phyloP scores from a whole-genome alignment of 2,797 vertebrate species.

The Myotis pilosus region DNA sequence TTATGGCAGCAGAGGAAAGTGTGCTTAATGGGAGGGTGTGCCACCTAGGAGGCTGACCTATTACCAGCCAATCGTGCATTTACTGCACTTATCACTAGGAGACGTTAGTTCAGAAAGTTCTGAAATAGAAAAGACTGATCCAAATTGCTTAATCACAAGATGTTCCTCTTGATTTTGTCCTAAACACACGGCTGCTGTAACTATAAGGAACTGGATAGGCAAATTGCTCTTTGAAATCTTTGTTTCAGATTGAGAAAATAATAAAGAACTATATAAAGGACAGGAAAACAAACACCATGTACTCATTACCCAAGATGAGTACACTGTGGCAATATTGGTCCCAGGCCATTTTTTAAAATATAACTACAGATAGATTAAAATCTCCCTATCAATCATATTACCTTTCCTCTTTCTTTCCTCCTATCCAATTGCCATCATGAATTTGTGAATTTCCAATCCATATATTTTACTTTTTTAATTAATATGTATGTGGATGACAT shows the following conservation, averaged over 20 bases:
- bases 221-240: slow-evolving; percentile 39
- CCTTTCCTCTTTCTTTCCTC: neutral
- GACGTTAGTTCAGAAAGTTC: neutral
- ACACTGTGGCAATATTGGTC: neutral
- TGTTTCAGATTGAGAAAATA: slow-evolving; percentile 53
- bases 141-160: slow-evolving; percentile 34
- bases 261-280: neutral
- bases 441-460: neutral
- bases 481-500: neutral
- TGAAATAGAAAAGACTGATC: neutral
- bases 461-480: slow-evolving; percentile 18
- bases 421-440: neutral
- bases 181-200: neutral
- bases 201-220: neutral
- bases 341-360: slow-evolving; percentile 29
- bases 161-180: neutral
- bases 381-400: neutral
- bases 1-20: neutral
- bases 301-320: neutral
- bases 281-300: neutral
- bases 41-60: neutral
- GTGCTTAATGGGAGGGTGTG: neutral
- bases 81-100: neutral
- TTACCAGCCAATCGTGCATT: neutral
- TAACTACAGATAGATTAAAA: neutral